phyloP scores from a whole-genome alignment of 2,888 invertebrate species.

The Orthosia gracilis region DNA sequence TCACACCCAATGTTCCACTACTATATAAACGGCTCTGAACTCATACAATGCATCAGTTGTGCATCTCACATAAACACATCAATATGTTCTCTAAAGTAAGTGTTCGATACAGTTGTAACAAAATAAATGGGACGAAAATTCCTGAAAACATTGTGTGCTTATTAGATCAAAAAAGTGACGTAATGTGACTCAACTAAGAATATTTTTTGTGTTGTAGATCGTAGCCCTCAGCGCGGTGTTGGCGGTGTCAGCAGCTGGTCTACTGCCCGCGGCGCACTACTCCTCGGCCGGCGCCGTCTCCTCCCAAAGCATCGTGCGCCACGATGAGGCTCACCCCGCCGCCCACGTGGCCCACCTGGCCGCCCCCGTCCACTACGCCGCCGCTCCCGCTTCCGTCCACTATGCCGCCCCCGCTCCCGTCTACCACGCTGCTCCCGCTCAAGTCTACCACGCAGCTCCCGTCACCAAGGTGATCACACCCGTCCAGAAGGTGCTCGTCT shows the following conservation, averaged over 20 bases:
- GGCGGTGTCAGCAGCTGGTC: constrained; percentile 83
- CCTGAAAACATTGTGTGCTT: neutral
- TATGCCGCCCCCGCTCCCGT: constrained; percentile 69
- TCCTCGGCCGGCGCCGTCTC: constrained; percentile 84
- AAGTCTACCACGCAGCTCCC: constrained; percentile 56
- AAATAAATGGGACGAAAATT: neutral
- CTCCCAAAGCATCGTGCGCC: constrained; percentile 81
- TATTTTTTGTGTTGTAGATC: constrained; percentile 74
- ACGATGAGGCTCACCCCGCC: constrained; percentile 75
- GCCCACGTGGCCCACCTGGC: constrained; percentile 67
- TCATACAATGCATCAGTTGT: constrained; percentile 78
- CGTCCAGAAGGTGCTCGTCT: constrained; percentile 70
- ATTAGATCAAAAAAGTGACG: constrained; percentile 1
- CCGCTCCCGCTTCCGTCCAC: constrained; percentile 68
- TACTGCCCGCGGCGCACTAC: constrained; percentile 83
- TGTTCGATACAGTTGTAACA: constrained; percentile 39
- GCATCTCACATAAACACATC: constrained; percentile 70
- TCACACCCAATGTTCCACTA: constrained; percentile 71
- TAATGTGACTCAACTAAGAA: constrained; percentile 1
- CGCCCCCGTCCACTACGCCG: constrained; percentile 67
- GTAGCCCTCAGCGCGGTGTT: constrained; percentile 82
- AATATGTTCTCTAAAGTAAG: constrained; percentile 87
- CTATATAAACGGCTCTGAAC: constrained; percentile 79
- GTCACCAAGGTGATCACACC: no score
- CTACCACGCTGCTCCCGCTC: constrained; percentile 69